These are phyloP conservation scores for Crypturellus tataupa DNA, from an alignment of 2,797 vertebrate species.

Conservation along the genomic window DNA sequence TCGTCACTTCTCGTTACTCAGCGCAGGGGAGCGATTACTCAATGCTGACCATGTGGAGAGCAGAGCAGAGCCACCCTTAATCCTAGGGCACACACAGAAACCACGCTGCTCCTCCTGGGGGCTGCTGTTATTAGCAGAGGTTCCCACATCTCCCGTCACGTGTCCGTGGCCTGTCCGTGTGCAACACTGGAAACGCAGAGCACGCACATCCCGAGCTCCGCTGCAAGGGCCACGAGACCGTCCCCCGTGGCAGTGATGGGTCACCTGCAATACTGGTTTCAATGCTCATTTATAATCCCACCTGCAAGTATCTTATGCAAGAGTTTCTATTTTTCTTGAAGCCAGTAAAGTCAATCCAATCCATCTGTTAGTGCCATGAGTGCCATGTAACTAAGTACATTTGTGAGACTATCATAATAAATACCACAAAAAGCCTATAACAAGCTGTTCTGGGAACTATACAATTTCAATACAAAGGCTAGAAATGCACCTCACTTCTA, in stretches of 20 bases:
- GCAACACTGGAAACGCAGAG: neutral
- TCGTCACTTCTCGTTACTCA: neutral
- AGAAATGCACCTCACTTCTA: neutral
- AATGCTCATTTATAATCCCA: neutral
- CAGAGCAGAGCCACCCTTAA: neutral
- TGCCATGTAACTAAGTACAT: conserved; percentile 36
- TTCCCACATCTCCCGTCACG: neutral
- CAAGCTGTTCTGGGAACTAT: neutral
- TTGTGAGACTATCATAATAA: conserved; percentile 4
- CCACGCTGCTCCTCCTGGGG: neutral
- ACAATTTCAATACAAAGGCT: neutral
- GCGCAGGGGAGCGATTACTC: neutral
- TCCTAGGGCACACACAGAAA: neutral
- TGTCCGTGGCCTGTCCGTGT: neutral
- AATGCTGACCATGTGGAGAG: neutral
- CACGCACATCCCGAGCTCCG: neutral
- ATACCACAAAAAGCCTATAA: conserved; percentile 27
- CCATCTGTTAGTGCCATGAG: neutral
- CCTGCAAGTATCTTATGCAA: neutral
- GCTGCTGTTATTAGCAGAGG: neutral
- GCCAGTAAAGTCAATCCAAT: conserved; percentile 1
- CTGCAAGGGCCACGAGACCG: neutral
- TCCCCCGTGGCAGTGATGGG: neutral
- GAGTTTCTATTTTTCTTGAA: neutral
- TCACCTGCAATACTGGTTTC: neutral